Base-by-base conservation (phyloP, 2,888 invertebrate genomes). In the Metellina segmentata region DNA sequence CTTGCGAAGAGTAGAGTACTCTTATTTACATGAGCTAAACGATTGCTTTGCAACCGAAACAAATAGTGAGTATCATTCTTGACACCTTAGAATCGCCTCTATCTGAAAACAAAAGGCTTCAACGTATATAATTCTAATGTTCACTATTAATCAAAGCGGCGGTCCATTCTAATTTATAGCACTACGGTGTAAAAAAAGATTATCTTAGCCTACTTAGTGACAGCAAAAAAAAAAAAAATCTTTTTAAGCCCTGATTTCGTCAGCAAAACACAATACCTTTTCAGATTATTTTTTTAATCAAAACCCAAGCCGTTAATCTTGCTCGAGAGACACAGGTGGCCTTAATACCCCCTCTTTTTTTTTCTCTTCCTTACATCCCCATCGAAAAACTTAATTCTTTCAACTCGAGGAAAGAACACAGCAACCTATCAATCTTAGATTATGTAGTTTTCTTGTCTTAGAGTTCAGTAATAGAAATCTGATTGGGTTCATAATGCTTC, bases 361-460 rank as follows among this genome's bases (percentile, higher is more conserved):
- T 69, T n/a, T 75, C n/a, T 49, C 61, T 75, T 34, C 49, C 61
- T 78, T 19, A 70, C 70, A 70, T 83, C 53, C 48, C 69, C 11
- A 16, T 49, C 8, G 69, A 19, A 11, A 77, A 69, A 72, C 61
- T 69, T 88, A 81, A 81, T 81, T 81, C 74, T 61, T 51, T 70
- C 13, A 13, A 72, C 72, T 51, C 0, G 48, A 75, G 72, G 79
- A 85, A 70, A 34, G 87, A 91, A 91, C 82, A 91, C 91, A 91
- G 87, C 87, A 82, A 87, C 78, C 82, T 82, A 91, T 91, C 91
- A 91, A 91, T 91, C 91, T 91, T 91, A 91, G 83, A 87, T 87
- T 81, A 87, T 53, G 87, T 83, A 82, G 70, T 87, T 88, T 87
- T 77, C 87, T 87, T 91, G 87, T 91, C 78, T 87, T 77, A 70